Conservation (phyloP, 2,797 vertebrate species). For the Prionace glauca region DNA sequence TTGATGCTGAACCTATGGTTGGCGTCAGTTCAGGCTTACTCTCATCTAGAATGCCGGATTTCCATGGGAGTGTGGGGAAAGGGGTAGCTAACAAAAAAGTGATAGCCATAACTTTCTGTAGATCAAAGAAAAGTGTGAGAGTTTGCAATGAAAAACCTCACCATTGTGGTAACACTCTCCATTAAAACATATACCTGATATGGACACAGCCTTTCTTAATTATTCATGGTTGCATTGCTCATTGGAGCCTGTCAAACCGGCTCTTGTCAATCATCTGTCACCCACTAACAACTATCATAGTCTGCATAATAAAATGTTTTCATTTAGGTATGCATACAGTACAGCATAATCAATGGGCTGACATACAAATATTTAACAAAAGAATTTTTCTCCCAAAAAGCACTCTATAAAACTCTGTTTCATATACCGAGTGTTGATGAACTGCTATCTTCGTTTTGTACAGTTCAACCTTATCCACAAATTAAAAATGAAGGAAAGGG, state of each 20-base stretch:
- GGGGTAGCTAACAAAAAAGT: not conserved
- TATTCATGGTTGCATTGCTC: not conserved
- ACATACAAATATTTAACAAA: not conserved
- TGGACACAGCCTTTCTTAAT: not conserved
- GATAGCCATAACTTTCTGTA: not conserved
- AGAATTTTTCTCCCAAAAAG: not conserved
- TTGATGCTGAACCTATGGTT: not conserved
- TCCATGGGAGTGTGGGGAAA: not conserved
- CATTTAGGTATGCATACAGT: not conserved
- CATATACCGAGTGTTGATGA: not conserved
- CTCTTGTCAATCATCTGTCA: not conserved
- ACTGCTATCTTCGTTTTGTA: not conserved
- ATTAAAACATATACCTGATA: not conserved
- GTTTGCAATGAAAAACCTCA: not conserved
- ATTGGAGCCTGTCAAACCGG: not conserved
- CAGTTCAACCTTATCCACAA: not conserved
- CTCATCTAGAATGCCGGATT: not conserved
- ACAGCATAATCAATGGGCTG: not conserved
- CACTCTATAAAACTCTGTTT: not conserved
- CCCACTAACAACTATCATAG: not conserved
- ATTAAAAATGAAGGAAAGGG: not conserved
- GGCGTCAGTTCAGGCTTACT: not conserved
- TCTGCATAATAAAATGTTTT: not conserved
- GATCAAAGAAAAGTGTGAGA: not conserved
- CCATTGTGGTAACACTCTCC: not conserved